These are phyloP conservation scores for Spodoptera exigua DNA, from an alignment of 2,888 invertebrate genomes.

Conservation along the genomic window DNA sequence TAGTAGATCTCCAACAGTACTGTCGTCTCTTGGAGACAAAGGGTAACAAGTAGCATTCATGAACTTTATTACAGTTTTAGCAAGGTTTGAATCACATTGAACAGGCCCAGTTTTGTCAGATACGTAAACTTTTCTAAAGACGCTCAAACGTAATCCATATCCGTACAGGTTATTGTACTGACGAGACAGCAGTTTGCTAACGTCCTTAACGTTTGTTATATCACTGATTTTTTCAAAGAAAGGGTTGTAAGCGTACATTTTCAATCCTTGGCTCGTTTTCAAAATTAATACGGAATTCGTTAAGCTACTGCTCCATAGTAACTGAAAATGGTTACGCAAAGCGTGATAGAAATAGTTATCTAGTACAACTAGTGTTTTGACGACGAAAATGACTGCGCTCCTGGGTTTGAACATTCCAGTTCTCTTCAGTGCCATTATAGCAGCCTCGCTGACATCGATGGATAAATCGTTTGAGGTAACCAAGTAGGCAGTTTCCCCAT, in stretches of 20 bases:
- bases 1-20: constrained; percentile 80
- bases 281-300: constrained; percentile 84
- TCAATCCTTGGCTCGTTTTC: constrained; percentile 69
- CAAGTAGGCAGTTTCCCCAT: constrained; percentile 80
- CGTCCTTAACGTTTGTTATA: constrained; percentile 77
- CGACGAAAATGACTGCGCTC: constrained; percentile 80
- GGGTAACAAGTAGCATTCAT: constrained; percentile 81
- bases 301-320: constrained; percentile 87
- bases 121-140: constrained; percentile 76
- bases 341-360: constrained; percentile 77
- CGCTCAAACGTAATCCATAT: constrained; percentile 74
- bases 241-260: constrained; percentile 87
- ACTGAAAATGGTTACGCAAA: constrained; percentile 82
- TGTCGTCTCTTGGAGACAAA: constrained; percentile 77
- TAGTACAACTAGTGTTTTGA: constrained; percentile 71
- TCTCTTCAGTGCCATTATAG: constrained; percentile 73
- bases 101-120: constrained; percentile 72
- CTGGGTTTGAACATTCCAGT: constrained; percentile 84
- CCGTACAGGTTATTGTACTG: constrained; percentile 80
- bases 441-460: constrained; percentile 73
- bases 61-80: constrained; percentile 70
- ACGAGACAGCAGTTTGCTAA: constrained; percentile 63
- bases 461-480: constrained; percentile 76
- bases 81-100: constrained; percentile 74
- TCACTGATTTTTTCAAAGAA: constrained; percentile 80